Conservation (phyloP, 1,140 invertebrate genomes). For the Eciton burchellii region DNA sequence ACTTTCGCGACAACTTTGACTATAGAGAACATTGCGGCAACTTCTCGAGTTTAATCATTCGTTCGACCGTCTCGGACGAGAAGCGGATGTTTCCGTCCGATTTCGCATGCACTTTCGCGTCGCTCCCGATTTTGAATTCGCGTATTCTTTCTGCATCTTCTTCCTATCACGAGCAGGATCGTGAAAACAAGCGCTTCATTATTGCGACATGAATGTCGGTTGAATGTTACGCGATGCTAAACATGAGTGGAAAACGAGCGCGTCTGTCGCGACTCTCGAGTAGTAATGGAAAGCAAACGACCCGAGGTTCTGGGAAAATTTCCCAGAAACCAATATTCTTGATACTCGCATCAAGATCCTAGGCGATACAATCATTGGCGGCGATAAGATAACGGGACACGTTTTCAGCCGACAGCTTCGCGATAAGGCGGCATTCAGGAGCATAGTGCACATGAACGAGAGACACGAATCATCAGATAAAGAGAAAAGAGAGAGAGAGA, state of each 20-base stretch:
- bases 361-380: slow-evolving; percentile 74
- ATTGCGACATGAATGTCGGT: not conserved
- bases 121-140: slow-evolving; percentile 14
- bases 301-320: slow-evolving; percentile 7
- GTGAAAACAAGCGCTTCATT: not conserved
- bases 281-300: not conserved
- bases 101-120: slow-evolving; percentile 9
- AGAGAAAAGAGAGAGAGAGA: not conserved
- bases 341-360: slow-evolving; percentile 17
- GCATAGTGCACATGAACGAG: slow-evolving; percentile 56
- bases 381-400: slow-evolving; percentile 71
- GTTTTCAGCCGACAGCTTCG: slow-evolving; percentile 76
- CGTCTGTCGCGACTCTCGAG: not conserved
- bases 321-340: not conserved
- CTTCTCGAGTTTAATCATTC: slow-evolving; percentile 32
- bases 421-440: slow-evolving; percentile 71
- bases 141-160: not conserved
- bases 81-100: too few relatives aligned
- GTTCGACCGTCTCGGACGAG: not conserved
- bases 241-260: not conserved
- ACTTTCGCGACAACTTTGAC: not conserved
- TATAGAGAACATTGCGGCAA: not conserved
- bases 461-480: slow-evolving; percentile 45
- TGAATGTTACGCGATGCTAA: not conserved
- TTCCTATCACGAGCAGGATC: not conserved